Evolutionary conservation across 2,888 invertebrate genomes (phyloP), one percentile per base, ranked within the genome.

Genomic region (Colletes collaris): DNA sequence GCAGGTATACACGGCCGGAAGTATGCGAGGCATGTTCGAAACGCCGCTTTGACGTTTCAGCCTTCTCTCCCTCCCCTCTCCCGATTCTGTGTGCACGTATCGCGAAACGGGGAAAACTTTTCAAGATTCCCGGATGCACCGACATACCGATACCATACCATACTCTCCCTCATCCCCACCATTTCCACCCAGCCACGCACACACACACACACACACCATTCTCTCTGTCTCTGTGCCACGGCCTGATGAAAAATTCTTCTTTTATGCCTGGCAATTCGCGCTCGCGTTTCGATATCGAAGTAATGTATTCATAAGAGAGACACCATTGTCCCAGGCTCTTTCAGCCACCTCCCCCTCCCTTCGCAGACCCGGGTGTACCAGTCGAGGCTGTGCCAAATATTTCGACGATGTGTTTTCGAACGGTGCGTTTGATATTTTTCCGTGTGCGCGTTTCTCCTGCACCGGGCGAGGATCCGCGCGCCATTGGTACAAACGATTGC

Each of bases 21-120:
- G 70, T 85, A 85, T 82, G 85, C 83, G 74, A 72, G 73, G 82
- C 77, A 82, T 79, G 85, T 78, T 75, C 74, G 79, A 73, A 77
- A 79, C 76, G 63, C 72, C 55, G 76, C 81, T 85, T 85, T 85
- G 84, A 85, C 80, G 80, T 69, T 27, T 65, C 59, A 37, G 65
- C 53, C 49, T 44, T 13, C 55, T 7, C 55, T n/a, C n/a, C 40
- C 58, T 10, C 3, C n/a, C 8, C 16, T 0, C n/a, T 13, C n/a
- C n/a, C n/a, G 8, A 5, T 40, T n/a, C 5, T 49, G 66, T 46
- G 16, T 56, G 60, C 10, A 49, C 56, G 67, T 67, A 67, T 67
- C 46, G 37, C 62, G 46, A 19, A 68, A 49, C 13, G 8, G 59
- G 50, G 62, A 50, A 72, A 81, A 81, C 70, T 84, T 84, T 84